Conservation (phyloP, 2,113 vertebrate genomes). For the Entomyzon cyanotis region DNA sequence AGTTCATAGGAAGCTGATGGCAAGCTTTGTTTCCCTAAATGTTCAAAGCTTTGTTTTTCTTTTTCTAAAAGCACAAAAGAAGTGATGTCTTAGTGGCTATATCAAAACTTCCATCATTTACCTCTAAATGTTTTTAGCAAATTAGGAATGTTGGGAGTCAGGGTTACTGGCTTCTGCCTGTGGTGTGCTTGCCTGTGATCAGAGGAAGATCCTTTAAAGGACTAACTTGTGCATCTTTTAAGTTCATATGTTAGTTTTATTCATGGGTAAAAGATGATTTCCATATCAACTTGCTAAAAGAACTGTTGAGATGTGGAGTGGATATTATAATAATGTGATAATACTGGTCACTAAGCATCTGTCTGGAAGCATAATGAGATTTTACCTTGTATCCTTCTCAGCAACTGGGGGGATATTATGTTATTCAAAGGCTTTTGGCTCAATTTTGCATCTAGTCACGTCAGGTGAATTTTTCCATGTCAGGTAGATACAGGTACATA, state of each 20-base stretch:
- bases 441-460: neutral
- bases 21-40: neutral
- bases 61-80: conserved; percentile 15
- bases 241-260: neutral
- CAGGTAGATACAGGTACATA: neutral
- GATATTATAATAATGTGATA: neutral
- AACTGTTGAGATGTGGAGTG: neutral
- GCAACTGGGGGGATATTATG: neutral
- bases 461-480: neutral
- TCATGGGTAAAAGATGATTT: neutral
- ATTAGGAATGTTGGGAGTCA: neutral
- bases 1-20: conserved; percentile 60
- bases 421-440: neutral
- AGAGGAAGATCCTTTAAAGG: neutral
- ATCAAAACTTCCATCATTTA: neutral
- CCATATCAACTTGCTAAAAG: neutral
- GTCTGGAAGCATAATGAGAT: neutral
- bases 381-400: neutral
- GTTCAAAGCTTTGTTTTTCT: conserved; percentile 27
- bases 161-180: neutral
- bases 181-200: neutral
- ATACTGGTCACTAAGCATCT: neutral
- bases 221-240: neutral
- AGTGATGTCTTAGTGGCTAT: neutral
- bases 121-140: neutral